A percentile compares a stretch with the other conserved stretches of the same genome.
Evolutionary conservation across 2,888 invertebrate genomes (phyloP).

Genomic region (Pomacea canaliculata): DNA sequence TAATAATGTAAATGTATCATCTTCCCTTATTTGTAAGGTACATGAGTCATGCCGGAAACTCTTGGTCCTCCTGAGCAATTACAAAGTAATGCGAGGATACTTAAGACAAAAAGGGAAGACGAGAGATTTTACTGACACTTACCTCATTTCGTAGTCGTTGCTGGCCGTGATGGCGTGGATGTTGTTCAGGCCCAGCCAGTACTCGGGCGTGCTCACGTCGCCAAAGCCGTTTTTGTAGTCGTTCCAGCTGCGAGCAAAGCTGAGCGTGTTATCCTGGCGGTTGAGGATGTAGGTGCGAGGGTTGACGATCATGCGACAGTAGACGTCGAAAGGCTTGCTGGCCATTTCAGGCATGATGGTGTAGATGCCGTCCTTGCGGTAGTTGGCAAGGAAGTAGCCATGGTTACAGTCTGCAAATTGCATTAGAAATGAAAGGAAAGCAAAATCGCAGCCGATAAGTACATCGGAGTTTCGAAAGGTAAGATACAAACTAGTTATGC

Average conservation of each 20-base stretch:
- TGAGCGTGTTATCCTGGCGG: slow-evolving; percentile 32
- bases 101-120: no score
- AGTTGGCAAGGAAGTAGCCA: not conserved
- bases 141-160: slow-evolving; percentile 34
- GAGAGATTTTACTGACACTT: not conserved
- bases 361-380: slow-evolving; percentile 12
- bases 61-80: no score
- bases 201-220: slow-evolving; percentile 28
- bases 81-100: no score
- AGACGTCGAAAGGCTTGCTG: slow-evolving; percentile 4
- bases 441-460: no score
- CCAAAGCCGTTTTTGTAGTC: slow-evolving; percentile 40
- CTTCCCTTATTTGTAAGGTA: not conserved
- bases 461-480: no score
- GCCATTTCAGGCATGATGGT: slow-evolving; percentile 1
- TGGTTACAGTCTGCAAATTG: slow-evolving; percentile 15
- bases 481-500: no score
- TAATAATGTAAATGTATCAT: not conserved
- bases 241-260: slow-evolving; percentile 34
- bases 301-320: slow-evolving; percentile 10
- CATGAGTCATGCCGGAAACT: no score
- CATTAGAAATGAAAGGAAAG: no score
- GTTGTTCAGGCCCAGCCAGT: slow-evolving; percentile 43
- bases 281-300: slow-evolving; percentile 28
- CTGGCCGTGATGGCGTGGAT: slow-evolving; percentile 31